Evolutionary conservation across 2,888 invertebrate genomes (phyloP).

Genomic region (Synanthedon formicaeformis): DNA sequence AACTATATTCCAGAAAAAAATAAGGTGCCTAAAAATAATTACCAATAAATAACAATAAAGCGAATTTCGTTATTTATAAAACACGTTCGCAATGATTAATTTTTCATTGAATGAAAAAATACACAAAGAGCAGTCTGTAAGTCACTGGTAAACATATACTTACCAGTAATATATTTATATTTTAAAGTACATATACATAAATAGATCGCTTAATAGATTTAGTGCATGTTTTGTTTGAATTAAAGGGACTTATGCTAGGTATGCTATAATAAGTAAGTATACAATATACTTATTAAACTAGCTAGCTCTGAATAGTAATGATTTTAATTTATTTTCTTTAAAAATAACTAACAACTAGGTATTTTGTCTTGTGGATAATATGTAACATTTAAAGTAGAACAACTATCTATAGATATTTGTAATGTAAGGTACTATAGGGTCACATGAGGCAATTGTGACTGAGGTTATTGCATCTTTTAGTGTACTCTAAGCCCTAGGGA

Average conservation of each 20-base stretch:
- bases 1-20: slow-evolving; percentile 57
- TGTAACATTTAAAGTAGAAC: neutral
- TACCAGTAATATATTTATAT: neutral
- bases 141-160: neutral
- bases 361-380: neutral
- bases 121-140: neutral
- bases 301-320: neutral
- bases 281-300: neutral
- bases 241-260: neutral
- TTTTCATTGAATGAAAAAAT: neutral
- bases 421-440: neutral
- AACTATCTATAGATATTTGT: neutral
- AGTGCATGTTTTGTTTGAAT: neutral
- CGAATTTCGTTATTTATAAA: neutral
- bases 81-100: neutral
- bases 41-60: slow-evolving; percentile 54
- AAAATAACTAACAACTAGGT: neutral
- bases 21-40: slow-evolving; percentile 50
- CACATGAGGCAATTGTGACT: too few relatives aligned
- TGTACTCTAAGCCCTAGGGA: too few relatives aligned
- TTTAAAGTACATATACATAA: neutral
- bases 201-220: neutral
- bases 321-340: neutral
- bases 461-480: too few relatives aligned
- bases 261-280: neutral